Evolutionary conservation across 2,797 vertebrate species (phyloP).

Genomic region (Melanotaenia pygmaea): DNA sequence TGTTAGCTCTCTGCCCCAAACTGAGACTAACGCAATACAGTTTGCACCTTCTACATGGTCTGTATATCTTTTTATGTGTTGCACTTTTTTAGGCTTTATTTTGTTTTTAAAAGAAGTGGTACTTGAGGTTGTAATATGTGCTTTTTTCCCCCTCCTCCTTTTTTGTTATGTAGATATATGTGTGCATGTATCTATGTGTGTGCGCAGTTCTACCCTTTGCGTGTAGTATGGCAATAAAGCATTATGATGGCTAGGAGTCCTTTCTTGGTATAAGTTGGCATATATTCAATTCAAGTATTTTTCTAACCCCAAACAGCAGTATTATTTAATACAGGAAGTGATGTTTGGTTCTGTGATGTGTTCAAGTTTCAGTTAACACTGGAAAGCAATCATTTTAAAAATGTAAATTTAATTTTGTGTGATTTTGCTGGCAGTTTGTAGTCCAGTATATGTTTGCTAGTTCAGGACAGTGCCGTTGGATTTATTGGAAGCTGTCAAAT

Average conservation of each 20-base stretch:
- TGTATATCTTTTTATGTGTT: slow-evolving; percentile 61
- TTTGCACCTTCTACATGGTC: slow-evolving; percentile 71
- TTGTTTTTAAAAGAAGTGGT: slow-evolving; percentile 57
- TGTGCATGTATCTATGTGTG: slow-evolving; percentile 29
- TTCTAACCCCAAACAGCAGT: slow-evolving; percentile 79
- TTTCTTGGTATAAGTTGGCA: slow-evolving; percentile 69
- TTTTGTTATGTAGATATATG: not conserved
- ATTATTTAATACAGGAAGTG: slow-evolving; percentile 73
- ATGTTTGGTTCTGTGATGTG: slow-evolving; percentile 69
- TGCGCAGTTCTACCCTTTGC: not conserved
- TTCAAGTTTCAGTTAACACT: slow-evolving; percentile 73
- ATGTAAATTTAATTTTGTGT: slow-evolving; percentile 80
- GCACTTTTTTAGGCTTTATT: slow-evolving; percentile 76
- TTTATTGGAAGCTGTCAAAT: slow-evolving; percentile 80
- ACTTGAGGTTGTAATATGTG: slow-evolving; percentile 55
- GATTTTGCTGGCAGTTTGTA: slow-evolving; percentile 80
- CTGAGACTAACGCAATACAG: slow-evolving; percentile 34
- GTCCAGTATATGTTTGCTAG: slow-evolving; percentile 80
- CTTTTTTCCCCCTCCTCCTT: not conserved
- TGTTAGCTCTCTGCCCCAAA: slow-evolving; percentile 32
- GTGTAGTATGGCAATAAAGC: slow-evolving; percentile 66
- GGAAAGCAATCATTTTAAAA: slow-evolving; percentile 73
- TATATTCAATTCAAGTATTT: slow-evolving; percentile 70
- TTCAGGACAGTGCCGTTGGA: slow-evolving; percentile 75
- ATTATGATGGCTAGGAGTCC: slow-evolving; percentile 52